Percentiles rank a stretch among this genome's conserved stretches.
phyloP scores from a whole-genome alignment of 2,113 vertebrate genomes.

The Engraulis encrasicolus region DNA sequence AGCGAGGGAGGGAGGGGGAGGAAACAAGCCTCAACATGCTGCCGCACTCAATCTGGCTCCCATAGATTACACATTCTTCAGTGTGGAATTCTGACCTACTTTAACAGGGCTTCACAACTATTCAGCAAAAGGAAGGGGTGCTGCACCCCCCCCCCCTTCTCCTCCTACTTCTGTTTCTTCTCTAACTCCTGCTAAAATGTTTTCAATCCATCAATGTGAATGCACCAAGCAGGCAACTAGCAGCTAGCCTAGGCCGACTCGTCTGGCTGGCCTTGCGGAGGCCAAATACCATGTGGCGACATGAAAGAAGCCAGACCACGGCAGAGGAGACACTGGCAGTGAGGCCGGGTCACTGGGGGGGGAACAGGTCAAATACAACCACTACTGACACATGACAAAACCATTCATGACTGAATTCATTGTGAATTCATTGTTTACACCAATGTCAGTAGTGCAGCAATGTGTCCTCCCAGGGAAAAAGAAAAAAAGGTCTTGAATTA shows the following conservation, averaged over 20 bases:
- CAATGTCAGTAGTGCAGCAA: too few species aligned
- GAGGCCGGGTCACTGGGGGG: too few species aligned
- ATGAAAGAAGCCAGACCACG: too few species aligned
- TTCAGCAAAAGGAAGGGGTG: slow-evolving; percentile 43
- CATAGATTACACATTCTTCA: slow-evolving; percentile 65
- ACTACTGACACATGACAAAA: too few species aligned
- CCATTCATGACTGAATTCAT: too few species aligned
- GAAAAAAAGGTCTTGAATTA: too few species aligned
- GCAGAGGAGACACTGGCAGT: too few species aligned
- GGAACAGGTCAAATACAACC: too few species aligned
- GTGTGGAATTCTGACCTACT: slow-evolving; percentile 75
- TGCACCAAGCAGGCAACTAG: slow-evolving; percentile 22
- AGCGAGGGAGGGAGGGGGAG: slow-evolving; percentile 13
- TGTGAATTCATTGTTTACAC: too few species aligned
- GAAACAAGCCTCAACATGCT: slow-evolving; percentile 69
- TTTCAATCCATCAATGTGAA: not conserved
- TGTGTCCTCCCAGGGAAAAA: too few species aligned
- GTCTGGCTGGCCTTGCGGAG: slow-evolving; percentile 63
- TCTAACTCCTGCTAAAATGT: not conserved
- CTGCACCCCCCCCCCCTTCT: too few species aligned
- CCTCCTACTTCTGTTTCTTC: not conserved
- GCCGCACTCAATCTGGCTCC: slow-evolving; percentile 56
- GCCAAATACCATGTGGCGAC: not conserved
- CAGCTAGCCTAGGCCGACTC: too few species aligned
- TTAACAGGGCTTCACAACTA: slow-evolving; percentile 66